Base-by-base conservation (phyloP, 2,113 vertebrate genomes). In the Vombatus ursinus region DNA sequence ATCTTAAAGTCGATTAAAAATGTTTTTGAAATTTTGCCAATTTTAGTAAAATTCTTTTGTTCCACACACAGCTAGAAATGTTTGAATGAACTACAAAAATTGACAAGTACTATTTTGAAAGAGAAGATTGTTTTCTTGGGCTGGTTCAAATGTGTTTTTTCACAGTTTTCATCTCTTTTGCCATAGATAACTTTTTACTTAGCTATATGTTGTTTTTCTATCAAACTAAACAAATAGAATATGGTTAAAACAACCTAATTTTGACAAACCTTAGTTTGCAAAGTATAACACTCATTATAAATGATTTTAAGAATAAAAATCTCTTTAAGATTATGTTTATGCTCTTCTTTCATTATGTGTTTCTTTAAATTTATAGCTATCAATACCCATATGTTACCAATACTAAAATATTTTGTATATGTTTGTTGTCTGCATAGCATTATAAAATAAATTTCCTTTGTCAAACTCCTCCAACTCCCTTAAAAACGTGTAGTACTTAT, bases 71-170 rank as follows among this genome's bases (percentile, higher is more conserved):
- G 92, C 51, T 96, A 95, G 94, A 57, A 95, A 90, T 90, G 94
- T 94, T 94, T 96, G 92, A 61, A 24, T 77, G 8, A 93, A 8
- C 92, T 93, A 9, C 94, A 91, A 91, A 92, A 91, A 90, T 96
- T 96, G 0, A 25, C 61, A 89, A 95, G 4, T 94, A 53, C 89
- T 96, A 3, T 96, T 96, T 93, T 44, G 47, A 93, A 92, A 91
- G 16, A 90, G 54, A 90, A 23, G 92, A 8, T 96, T 97, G 47
- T 98, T 98, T 98, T 98, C 95, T 98, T 98, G 98, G 93, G 95
- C 97, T 98, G 94, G 95, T 97, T 98, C 98, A 98, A 97, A 96
- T 98, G 90, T 97, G 95, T 96, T 92, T 98, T 98, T 97, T 98
- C 97, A 95, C 96, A 98, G 95, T 93, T 52, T 92, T 96, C 94